Evolutionary conservation across 1,140 invertebrate genomes (phyloP), one percentile per base, ranked within the genome.

Genomic region (Phortica variegata): DNA sequence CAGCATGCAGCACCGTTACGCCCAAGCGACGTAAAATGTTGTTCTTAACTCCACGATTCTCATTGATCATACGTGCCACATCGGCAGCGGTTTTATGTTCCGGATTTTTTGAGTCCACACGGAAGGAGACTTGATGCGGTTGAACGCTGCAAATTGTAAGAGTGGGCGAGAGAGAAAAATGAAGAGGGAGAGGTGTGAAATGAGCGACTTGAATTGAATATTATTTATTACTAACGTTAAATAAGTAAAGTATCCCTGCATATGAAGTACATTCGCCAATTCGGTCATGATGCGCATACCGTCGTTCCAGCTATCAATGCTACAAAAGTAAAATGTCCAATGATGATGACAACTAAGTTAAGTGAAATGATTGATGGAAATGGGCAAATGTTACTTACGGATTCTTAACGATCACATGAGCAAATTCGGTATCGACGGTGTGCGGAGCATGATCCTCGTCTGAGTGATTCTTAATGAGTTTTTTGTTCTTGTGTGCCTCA

Each of bases 111-210:
- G 82, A 82, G 46, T 82, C 80, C 9, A 93, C 89, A 82, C 86
- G 88, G 74, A 95, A 95, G 4, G 87, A 87, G 3, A 95, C 86
- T 78, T 91, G 86, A 45, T 86, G 84, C 17, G 79, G 78, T 50
- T 87, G 85, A 51, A 90, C 84, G 45, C 89, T 89, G 31, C 8
- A 41, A 31, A 1, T 8, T 4, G 3, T n/a, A 32, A 16, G 1
- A 2, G 10, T n/a, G 18, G n/a, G 18, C 2, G 3, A 3, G n/a
- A 34, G n/a, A 17, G 4, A 8, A n/a, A 3, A 41, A 16, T 18
- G 4, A n/a, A n/a, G 3, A 9, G 12, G 37, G 19, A 39, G 19
- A 16, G 3, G 37, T 17, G 5, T 16, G 2, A 5, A 39, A 3
- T 16, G 2, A 7, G 7, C 1, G 8, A n/a, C 17, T 6, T 10